These are phyloP conservation scores for Octodonta nipae DNA, from an alignment of 2,888 invertebrate genomes.

Conservation along the genomic window DNA sequence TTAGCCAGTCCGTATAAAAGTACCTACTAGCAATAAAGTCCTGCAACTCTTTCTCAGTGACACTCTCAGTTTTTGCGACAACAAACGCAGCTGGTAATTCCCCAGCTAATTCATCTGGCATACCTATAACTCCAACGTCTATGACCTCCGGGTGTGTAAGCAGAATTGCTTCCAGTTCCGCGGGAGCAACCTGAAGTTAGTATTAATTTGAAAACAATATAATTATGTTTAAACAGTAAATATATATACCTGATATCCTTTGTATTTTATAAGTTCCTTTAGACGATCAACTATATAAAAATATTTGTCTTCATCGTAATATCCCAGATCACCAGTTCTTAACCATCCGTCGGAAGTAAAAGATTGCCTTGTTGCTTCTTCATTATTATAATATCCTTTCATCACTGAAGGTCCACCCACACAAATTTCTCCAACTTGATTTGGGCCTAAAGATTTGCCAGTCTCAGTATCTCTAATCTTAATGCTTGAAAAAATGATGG, in stretches of 20 bases:
- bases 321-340: conserved; percentile 70
- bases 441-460: conserved; percentile 45
- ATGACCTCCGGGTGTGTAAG: conserved; percentile 55
- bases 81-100: conserved; percentile 68
- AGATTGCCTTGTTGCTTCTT: conserved; percentile 45
- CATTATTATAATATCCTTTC: conserved; percentile 66
- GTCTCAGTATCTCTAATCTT: conserved; percentile 51
- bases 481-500: conserved; percentile 47
- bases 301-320: conserved; percentile 61
- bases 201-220: too few species aligned
- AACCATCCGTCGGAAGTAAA: conserved; percentile 65
- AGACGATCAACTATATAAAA: conserved; percentile 74
- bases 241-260: conserved; percentile 61
- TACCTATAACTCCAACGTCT: conserved; percentile 69
- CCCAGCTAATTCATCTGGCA: conserved; percentile 57
- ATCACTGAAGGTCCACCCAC: conserved; percentile 44
- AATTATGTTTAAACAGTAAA: too few species aligned
- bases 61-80: conserved; percentile 43
- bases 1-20: too few species aligned
- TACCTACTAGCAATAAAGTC: conserved; percentile 35
- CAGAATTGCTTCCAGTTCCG: conserved; percentile 72
- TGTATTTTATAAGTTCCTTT: conserved; percentile 84
- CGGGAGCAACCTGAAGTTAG: conserved; percentile 60
- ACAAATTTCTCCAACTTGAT: conserved; percentile 65
- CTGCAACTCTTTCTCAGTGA: conserved; percentile 35